A percentile compares a stretch with the other conserved stretches of the same genome.
Evolutionary conservation across 2,797 vertebrate genomes (phyloP).

Genomic region (Amblyopsis hoosieri): DNA sequence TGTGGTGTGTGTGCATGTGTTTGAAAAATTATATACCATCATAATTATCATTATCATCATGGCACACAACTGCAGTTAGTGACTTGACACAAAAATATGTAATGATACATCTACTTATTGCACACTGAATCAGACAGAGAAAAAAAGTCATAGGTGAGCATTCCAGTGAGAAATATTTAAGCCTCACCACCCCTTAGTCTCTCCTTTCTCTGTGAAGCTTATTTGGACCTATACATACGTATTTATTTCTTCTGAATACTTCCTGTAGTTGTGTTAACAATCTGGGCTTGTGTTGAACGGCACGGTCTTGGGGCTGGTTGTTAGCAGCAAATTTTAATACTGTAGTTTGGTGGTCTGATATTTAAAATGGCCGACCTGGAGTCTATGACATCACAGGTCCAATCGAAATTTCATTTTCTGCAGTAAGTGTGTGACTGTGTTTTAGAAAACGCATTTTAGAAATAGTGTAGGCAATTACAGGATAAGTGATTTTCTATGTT

Average conservation of each 20-base stretch:
- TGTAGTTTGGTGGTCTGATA: constrained; percentile 84
- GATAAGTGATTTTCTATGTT: constrained; percentile 53
- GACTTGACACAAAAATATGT: constrained; percentile 80
- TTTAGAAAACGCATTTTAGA: constrained; percentile 23
- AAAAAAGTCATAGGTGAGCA: constrained; percentile 85
- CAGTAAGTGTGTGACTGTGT: constrained; percentile 28
- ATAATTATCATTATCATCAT: constrained; percentile 42
- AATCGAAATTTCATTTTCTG: constrained; percentile 16
- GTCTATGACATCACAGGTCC: constrained; percentile 49
- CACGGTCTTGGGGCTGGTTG: constrained; percentile 46
- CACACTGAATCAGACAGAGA: constrained; percentile 86
- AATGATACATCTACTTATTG: constrained; percentile 89
- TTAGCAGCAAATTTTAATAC: constrained; percentile 78
- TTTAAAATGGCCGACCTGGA: constrained; percentile 22
- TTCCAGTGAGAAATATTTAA: constrained; percentile 76
- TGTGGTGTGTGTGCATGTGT: constrained; percentile 31
- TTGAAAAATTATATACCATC: constrained; percentile 51
- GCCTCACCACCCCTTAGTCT: neutral
- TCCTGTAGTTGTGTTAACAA: constrained; percentile 32
- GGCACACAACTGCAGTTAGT: constrained; percentile 72
- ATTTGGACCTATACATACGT: constrained; percentile 70
- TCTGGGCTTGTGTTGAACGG: constrained; percentile 34
- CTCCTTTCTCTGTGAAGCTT: constrained; percentile 65
- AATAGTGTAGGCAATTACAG: constrained; percentile 35
- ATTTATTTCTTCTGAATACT: constrained; percentile 44